Base-by-base conservation (phyloP, 2,888 invertebrate genomes). In the Oscheius myriophilus region DNA sequence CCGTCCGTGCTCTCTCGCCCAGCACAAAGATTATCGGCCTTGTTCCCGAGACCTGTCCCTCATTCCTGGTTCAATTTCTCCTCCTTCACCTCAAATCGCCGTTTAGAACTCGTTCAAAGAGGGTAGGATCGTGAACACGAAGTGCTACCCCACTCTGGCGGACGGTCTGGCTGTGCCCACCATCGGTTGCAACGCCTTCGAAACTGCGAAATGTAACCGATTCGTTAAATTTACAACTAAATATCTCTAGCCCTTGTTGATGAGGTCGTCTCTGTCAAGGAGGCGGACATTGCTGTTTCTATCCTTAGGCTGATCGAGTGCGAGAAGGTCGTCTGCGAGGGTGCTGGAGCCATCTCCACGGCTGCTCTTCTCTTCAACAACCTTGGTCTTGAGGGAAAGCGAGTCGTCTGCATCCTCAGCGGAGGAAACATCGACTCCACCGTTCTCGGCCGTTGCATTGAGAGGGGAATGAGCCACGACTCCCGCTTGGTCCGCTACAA, bases 91-190 rank as follows among this genome's bases (percentile, higher is more conserved):
- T 33, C 33, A 33, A 6, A 33, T 33, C 2, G 3, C 12, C 33
- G 86, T 94, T 89, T 89, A 91, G 61, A 89, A 89, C 33, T 93
- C 94, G 0, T 86, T 93, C 75, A 89, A 91, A 81, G 89, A 90
- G 46, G 91, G 92, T 0, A 90, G 90, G 68, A 93, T 93, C 1
- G 89, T 91, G 0, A 89, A 90, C 76, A 91, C 92, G 7, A 89
- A 90, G 53, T 91, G 91, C 59, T 87, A 90, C 46, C 92, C 93
- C 6, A 93, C 93, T 0, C 87, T 95, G 67, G 94, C 94, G 0
- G 94, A 95, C 87, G 94, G 94, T 61, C 89, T 95, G 66, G 93
- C 94, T 0, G 94, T 94, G 0, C 92, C 94, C 1, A 90, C 91
- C 51, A 92, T 93, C 9, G 94, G 94, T 0, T 92, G 91, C 79